A percentile compares a stretch with the other conserved stretches of the same genome.
phyloP scores from a whole-genome alignment of 2,113 vertebrate genomes.

The Ibidorhyncha struthersii region DNA sequence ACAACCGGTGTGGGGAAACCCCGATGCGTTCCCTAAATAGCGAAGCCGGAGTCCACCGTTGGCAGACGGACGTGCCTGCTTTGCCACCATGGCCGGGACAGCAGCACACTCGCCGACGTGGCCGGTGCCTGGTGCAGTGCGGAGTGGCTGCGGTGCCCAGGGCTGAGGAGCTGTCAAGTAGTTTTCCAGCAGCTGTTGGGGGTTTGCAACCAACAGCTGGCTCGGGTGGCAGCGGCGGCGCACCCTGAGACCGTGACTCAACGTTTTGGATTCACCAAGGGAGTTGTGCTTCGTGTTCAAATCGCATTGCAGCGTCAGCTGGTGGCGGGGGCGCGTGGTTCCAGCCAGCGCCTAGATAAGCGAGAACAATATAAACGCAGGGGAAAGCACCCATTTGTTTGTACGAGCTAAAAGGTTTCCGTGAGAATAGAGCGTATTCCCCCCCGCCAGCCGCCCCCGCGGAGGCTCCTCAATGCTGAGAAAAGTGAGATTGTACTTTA shows the following conservation, averaged over 20 bases:
- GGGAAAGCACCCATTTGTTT: constrained; percentile 9
- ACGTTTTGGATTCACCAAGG: background rate
- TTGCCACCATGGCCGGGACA: accelerated
- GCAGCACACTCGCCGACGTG: accelerated
- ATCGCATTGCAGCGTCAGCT: background rate
- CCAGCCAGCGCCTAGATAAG: constrained; percentile 23
- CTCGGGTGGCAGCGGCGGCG: background rate
- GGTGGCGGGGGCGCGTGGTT: accelerated
- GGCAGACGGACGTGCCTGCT: accelerated
- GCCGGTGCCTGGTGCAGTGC: accelerated
- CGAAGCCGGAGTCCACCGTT: accelerated
- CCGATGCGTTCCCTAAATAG: accelerated
- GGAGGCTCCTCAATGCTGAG: constrained; percentile 1
- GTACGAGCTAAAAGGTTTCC: background rate
- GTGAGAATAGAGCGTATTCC: background rate
- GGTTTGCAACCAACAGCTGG: background rate
- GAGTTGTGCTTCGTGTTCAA: background rate
- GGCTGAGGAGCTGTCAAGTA: background rate
- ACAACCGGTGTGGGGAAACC: background rate
- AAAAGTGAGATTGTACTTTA: constrained; percentile 29
- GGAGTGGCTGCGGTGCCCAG: accelerated
- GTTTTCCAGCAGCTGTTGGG: background rate
- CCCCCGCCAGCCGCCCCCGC: background rate
- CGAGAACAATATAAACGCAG: background rate
- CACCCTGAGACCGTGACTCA: background rate